A percentile compares a stretch with the other conserved stretches of the same genome.
phyloP scores from a whole-genome alignment of 2,797 vertebrate species.

The Falco peregrinus region DNA sequence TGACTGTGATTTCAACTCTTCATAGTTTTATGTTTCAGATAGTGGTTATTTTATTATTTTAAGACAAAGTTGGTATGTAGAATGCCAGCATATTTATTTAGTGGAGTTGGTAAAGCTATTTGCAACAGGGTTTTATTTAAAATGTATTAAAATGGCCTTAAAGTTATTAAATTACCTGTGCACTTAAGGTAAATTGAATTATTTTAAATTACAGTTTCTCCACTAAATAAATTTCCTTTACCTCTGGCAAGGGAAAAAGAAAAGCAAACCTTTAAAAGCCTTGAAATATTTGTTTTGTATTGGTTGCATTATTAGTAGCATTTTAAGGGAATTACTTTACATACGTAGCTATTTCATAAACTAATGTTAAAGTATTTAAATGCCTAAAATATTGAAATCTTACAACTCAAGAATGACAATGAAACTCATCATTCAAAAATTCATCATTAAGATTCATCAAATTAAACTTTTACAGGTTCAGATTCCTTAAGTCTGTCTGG shows the following conservation, averaged over 20 bases:
- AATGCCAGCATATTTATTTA: background rate
- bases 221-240: background rate
- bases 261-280: background rate
- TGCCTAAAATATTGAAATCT: background rate
- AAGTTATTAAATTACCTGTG: background rate
- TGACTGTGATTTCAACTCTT: background rate
- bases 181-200: background rate
- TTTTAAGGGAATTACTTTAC: background rate
- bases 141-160: background rate
- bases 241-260: background rate
- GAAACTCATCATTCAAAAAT: background rate
- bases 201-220: background rate
- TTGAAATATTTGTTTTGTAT: background rate
- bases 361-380: background rate
- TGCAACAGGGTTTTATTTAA: background rate
- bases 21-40: background rate
- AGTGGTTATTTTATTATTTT: background rate
- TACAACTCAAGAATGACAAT: background rate
- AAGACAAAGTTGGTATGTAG: background rate
- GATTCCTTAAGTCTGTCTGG: background rate
- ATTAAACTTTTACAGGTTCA: background rate
- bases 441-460: background rate
- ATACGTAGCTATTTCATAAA: background rate
- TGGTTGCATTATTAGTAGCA: background rate
- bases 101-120: background rate